Conservation (phyloP, 2,113 vertebrate species). For the Rhabdomys dilectus region DNA sequence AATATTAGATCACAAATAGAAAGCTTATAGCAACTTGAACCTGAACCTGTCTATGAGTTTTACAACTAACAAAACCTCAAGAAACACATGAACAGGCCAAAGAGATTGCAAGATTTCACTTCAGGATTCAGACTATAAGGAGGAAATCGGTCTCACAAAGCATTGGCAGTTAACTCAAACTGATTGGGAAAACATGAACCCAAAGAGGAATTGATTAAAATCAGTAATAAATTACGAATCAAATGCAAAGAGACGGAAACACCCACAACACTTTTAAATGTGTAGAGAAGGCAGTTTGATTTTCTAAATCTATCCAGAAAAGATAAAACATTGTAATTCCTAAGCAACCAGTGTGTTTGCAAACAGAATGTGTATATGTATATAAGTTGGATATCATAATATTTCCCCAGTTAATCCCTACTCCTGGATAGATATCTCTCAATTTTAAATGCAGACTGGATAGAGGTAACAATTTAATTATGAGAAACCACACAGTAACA, state of each 20-base stretch:
- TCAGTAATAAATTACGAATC: not conserved
- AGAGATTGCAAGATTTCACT: not conserved
- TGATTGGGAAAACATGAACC: not conserved
- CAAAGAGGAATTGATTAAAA: not conserved
- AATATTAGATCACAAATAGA: not conserved
- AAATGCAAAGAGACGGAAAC: not conserved
- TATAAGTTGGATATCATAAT: not conserved
- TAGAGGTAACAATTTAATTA: not conserved
- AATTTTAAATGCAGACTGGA: not conserved
- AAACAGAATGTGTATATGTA: not conserved
- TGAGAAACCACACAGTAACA: slow-evolving; percentile 57
- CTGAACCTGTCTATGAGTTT: too few species aligned
- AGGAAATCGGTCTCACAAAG: not conserved
- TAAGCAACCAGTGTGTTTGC: not conserved
- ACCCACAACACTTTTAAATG: not conserved
- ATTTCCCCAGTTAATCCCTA: not conserved
- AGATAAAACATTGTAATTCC: not conserved
- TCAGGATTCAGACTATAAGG: not conserved
- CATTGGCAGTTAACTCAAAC: not conserved
- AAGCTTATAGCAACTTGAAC: too few species aligned
- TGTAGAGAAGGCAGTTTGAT: not conserved
- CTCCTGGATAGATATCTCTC: not conserved
- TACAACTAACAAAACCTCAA: not conserved
- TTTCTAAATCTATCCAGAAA: not conserved
- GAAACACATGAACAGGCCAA: not conserved